Evolutionary conservation across 2,797 vertebrate species (phyloP).

Genomic region (Lepilemur ruficaudatus): DNA sequence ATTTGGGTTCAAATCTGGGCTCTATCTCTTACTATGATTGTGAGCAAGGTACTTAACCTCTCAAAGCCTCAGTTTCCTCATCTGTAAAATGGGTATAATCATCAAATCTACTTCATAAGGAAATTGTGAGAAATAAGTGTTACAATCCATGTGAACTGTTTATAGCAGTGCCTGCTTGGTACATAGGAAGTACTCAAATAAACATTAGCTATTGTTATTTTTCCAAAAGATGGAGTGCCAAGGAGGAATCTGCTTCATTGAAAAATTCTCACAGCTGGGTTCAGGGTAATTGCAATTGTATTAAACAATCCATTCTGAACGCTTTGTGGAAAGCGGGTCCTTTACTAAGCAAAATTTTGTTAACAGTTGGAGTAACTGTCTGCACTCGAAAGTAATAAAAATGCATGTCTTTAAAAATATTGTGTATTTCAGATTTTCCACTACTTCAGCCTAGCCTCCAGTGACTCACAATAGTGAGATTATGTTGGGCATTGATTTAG

Average conservation of each 20-base stretch:
- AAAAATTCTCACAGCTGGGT: not conserved
- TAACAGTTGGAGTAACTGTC: constrained; percentile 31
- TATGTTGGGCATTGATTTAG: constrained; percentile 46
- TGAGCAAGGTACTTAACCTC: not conserved
- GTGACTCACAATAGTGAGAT: constrained; percentile 46
- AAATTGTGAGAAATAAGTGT: constrained; percentile 21
- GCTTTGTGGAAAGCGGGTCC: not conserved
- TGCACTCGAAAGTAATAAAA: constrained; percentile 58
- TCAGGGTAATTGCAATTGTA: constrained; percentile 25
- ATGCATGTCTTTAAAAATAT: constrained; percentile 59
- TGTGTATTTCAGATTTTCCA: constrained; percentile 60
- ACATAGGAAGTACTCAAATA: not conserved
- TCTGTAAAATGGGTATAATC: constrained; percentile 9
- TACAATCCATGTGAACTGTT: not conserved
- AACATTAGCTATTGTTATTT: constrained; percentile 35
- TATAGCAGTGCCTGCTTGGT: not conserved
- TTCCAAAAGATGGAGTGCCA: not conserved
- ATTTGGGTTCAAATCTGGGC: constrained; percentile 37
- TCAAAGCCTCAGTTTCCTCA: constrained; percentile 17
- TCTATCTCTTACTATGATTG: constrained; percentile 26
- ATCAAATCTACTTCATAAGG: not conserved
- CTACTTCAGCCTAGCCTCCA: constrained; percentile 43
- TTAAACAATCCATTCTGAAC: constrained; percentile 36
- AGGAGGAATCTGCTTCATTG: not conserved
- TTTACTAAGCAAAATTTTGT: constrained; percentile 20